Evolutionary conservation across 1,140 invertebrate genomes (phyloP), one percentile per base, ranked within the genome.

Genomic region (Neotoxoptera formosana): DNA sequence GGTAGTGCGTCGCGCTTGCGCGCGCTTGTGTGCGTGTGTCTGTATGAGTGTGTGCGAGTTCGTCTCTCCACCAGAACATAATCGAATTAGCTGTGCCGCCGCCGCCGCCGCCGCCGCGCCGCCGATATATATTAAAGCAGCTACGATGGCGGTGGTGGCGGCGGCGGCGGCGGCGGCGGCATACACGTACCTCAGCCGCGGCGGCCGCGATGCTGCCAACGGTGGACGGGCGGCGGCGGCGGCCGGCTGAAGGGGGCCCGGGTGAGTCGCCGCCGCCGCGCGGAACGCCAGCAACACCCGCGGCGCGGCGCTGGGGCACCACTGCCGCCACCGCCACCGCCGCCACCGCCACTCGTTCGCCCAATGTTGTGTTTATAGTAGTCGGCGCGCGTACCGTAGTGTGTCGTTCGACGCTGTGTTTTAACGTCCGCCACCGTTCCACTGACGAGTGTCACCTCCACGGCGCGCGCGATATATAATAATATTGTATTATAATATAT

Each of bases 231-330:
- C n/a, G n/a, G 2, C 17, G 45, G 14, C 25, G 41, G 41, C 2
- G 76, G 48, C n/a, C 25, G 91, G 41, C 23, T 67, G 60, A 45
- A 14, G 48, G 25, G 48, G 48, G 47, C 91, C 91, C 91, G 91
- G 76, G 91, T 56, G 91, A 93, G 48, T 93, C 36, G 91, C 91
- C 91, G 91, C 91, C 91, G 91, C 91, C 91, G 91, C 76, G 81
- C 91, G 81, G 81, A 93, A 93, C 91, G 91, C 91, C 91, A 92
- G 91, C 91, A 92, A 92, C 91, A 93, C 91, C 81, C 91, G 91
- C 91, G 91, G 45, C 91, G 91, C 76, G 81, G 91, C 91, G 76
- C 91, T 83, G 67, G 76, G 91, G 48, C 91, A 41, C 91, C 41
- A 76, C 60, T 76, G n/a, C 60, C 91, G 81, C 91, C 91, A 56